A percentile compares a stretch with the other conserved stretches of the same genome.
phyloP scores from a whole-genome alignment of 2,888 invertebrate genomes.

The Keiferia lycopersicella region DNA sequence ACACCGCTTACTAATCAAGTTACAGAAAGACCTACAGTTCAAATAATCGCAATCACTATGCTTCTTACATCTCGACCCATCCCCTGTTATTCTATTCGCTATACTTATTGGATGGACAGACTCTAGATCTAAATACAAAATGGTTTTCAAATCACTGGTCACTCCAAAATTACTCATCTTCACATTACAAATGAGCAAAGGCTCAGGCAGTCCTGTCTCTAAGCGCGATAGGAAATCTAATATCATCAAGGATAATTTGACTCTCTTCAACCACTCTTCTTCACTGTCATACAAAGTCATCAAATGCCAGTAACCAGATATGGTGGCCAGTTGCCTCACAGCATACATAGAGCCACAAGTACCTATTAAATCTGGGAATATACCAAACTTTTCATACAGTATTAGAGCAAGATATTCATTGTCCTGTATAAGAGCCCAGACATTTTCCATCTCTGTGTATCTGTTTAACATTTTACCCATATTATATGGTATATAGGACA shows the following conservation, averaged over 20 bases:
- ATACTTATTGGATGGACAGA: conserved; percentile 81
- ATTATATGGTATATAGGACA: conserved; percentile 67
- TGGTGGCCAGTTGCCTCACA: conserved; percentile 82
- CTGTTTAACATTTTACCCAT: conserved; percentile 51
- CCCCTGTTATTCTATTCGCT: conserved; percentile 70
- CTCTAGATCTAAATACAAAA: conserved; percentile 84
- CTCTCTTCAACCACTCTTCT: conserved; percentile 80
- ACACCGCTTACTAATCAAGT: conserved; percentile 75
- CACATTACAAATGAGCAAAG: conserved; percentile 85
- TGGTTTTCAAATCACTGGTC: conserved; percentile 67
- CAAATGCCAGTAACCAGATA: conserved; percentile 75
- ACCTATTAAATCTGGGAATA: conserved; percentile 84
- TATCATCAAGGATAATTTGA: conserved; percentile 81
- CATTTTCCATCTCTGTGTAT: conserved; percentile 80
- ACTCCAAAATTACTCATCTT: conserved; percentile 85
- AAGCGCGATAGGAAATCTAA: conserved; percentile 82
- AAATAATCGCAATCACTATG: conserved; percentile 85
- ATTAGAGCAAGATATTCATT: conserved; percentile 84
- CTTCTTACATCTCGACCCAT: conserved; percentile 70
- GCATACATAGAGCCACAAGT: conserved; percentile 86
- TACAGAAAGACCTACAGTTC: conserved; percentile 84
- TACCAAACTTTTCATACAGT: conserved; percentile 80
- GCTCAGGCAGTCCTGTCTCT: conserved; percentile 81
- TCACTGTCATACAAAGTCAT: conserved; percentile 75
- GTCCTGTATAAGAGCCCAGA: conserved; percentile 84